Evolutionary conservation across 1,140 invertebrate genomes (phyloP), one percentile per base, ranked within the genome.

Genomic region (Diuraphis noxia): DNA sequence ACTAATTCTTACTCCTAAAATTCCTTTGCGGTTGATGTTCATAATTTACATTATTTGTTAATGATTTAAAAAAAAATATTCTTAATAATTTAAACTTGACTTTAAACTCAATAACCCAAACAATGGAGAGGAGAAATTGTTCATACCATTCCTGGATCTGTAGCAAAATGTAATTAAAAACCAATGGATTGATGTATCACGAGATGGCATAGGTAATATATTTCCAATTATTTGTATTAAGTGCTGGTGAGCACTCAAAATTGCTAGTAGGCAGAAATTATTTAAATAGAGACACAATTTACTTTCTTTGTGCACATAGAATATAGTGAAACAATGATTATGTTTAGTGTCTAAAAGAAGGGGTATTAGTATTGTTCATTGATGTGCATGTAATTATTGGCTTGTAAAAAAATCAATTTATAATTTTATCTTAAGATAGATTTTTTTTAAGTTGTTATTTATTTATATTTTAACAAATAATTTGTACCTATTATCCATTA

Each of bases 81-180:
- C 49, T 17, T 19, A 88, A 63, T 63, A 88, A 88, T 41, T 88
- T 63, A 56, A 19, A 52, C 25, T 40, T 88, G 46, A 56, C 23
- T 56, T 72, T n/a, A 87, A 88, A 63, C 86, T 56, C 49, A 56
- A 88, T 88, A 88, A 88, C 23, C n/a, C 86, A 88, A 63, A 63
- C 49, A 88, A 88, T 88, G 86, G 86, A 88, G 86, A 88, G 86
- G 86, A 88, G 86, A 88, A 88, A 88, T 88, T 63, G 86, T 88
- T 63, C 86, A 88, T 25, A 88, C 86, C 86, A 88, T 88, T 63
- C 86, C 86, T 88, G 86, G 86, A 88, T 85, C 43, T 85, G n/a
- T 88, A 88, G 56, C 49, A 63, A 88, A 56, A 52, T 88, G 86
- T 88, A 63, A 63, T 56, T 88, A n/a, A 56, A 63, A 88, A 86